Conservation (phyloP, 2,888 invertebrate genomes). For the Drosophila engyochracea region DNA sequence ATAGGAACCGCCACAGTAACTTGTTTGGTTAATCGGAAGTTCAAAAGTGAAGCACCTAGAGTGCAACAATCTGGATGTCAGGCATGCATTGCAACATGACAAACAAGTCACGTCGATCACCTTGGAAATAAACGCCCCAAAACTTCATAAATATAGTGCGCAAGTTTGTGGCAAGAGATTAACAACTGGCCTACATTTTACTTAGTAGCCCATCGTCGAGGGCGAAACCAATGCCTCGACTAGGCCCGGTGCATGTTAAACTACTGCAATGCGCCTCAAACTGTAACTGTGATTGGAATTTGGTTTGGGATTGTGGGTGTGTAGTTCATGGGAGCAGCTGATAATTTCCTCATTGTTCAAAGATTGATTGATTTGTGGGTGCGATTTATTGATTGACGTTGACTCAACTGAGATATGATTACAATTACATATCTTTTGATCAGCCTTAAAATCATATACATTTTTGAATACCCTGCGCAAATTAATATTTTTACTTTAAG, state of each 20-base stretch:
- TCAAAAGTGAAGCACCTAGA: conserved; percentile 17
- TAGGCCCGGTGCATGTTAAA: conserved; percentile 19
- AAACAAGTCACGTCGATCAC: conserved; percentile 44
- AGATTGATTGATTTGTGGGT: conserved; percentile 40
- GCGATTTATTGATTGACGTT: conserved; percentile 27
- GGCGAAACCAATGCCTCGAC: conserved; percentile 13
- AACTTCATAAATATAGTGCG: conserved; percentile 41
- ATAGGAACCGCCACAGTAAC: background rate
- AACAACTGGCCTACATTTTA: conserved; percentile 66
- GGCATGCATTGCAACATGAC: conserved; percentile 12
- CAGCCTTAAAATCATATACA: background rate
- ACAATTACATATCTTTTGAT: background rate
- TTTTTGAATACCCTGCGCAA: background rate
- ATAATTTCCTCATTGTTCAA: conserved; percentile 54
- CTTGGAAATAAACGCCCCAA: conserved; percentile 55
- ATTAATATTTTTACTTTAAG: too few species aligned
- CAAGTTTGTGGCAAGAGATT: conserved; percentile 56
- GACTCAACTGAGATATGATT: background rate
- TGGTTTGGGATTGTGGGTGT: conserved; percentile 11
- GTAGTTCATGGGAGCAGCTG: conserved; percentile 16
- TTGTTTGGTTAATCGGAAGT: conserved; percentile 17
- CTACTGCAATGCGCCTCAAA: conserved; percentile 27
- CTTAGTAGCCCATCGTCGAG: conserved; percentile 12
- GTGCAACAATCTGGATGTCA: conserved; percentile 14
- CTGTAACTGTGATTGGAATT: conserved; percentile 18